Evolutionary conservation across 2,888 invertebrate genomes (phyloP), one percentile per base, ranked within the genome.

Genomic region (Noctua janthina): DNA sequence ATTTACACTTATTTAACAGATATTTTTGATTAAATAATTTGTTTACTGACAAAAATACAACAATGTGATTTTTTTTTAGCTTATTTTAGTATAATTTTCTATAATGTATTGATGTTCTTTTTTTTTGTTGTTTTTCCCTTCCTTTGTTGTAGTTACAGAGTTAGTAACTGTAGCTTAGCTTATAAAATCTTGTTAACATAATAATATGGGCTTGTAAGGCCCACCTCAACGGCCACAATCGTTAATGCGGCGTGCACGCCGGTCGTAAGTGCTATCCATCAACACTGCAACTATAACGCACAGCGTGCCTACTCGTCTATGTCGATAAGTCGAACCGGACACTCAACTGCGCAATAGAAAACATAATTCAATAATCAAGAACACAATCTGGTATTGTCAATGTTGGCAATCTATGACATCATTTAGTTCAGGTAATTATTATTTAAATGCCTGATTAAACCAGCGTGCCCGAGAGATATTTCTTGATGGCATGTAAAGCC

Each of bases 201-300:
- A 62, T 62, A 67, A 68, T 7, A n/a, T n/a, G 68, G 15, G 23
- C 15, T 46, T n/a, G 4, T 15, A 51, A 71, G 66, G 69, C 5
- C 56, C 76, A 83, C 78, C 83, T 76, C 83, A 79, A 67, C n/a
- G 46, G 75, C 4, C 3, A 70, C 54, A 74, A 59, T 71, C 51
- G 35, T 43, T 8, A 77, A 23, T 59, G 67, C 69, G 76, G 81
- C 79, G 88, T 81, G 83, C 79, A 74, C 81, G 81, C 79, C 82
- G 80, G 59, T 79, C 78, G 79, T 76, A 29, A 54, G 82, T 86
- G 83, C 80, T 79, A 49, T 78, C 73, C 85, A 76, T 82, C 73
- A 77, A 81, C 85, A 87, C 80, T 86, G 84, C 80, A 87, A 74
- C 81, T 87, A 75, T n/a, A 87, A 71, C 86, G 68, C 79, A 87